These are phyloP conservation scores for Catostomus latipinnis DNA, from an alignment of 2,797 vertebrate genomes.

Conservation along the genomic window DNA sequence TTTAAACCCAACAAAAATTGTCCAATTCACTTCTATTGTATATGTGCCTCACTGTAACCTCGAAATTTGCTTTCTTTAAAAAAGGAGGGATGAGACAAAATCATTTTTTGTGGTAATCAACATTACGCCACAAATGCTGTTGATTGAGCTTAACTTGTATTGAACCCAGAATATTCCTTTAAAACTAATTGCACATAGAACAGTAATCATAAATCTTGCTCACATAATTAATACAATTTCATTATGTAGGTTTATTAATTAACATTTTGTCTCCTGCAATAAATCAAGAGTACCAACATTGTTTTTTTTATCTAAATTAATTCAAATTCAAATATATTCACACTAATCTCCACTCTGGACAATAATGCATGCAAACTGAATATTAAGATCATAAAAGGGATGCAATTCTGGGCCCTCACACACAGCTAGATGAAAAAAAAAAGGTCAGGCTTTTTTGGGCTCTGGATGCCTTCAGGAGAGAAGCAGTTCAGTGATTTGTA, in stretches of 20 bases:
- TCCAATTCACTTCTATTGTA: too few species aligned
- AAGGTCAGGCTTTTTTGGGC: slow-evolving; percentile 34
- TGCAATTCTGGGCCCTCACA: slow-evolving; percentile 21
- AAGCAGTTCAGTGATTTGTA: slow-evolving; percentile 15
- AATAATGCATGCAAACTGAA: slow-evolving; percentile 54
- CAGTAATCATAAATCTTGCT: not conserved
- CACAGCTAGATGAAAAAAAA: slow-evolving; percentile 1
- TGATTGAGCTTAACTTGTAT: too few species aligned
- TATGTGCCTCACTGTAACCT: too few species aligned
- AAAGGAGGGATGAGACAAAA: not conserved
- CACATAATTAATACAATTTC: slow-evolving; percentile 1
- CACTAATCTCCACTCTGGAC: slow-evolving; percentile 44
- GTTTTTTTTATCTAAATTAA: slow-evolving; percentile 7
- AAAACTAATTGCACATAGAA: not conserved
- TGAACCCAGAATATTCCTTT: too few species aligned
- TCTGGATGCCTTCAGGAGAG: not conserved
- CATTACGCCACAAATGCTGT: too few species aligned
- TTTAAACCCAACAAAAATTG: too few species aligned
- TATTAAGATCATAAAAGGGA: slow-evolving; percentile 43
- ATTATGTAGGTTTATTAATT: not conserved
- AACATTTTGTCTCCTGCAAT: not conserved
- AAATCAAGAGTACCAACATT: slow-evolving; percentile 4
- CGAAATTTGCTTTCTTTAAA: not conserved
- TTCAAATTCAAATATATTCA: slow-evolving; percentile 28
- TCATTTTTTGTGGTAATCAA: too few species aligned